Evolutionary conservation across 2,113 vertebrate species (phyloP), one percentile per base, ranked within the genome.

Genomic region (Orientallactaga bullata): DNA sequence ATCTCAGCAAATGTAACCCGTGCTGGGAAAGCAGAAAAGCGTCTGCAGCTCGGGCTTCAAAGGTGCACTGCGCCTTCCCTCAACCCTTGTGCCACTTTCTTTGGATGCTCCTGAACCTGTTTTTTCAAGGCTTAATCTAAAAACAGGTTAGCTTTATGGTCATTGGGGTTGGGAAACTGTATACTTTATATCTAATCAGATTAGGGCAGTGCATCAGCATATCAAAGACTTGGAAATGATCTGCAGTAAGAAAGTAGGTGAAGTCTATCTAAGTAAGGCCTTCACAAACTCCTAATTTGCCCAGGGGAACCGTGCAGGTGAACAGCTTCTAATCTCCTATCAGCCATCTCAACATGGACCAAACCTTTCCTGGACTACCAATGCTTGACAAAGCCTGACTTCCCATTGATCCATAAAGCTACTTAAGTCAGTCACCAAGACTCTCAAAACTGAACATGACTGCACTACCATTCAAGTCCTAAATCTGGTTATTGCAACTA

Each of bases 201-300:
- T 82, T 85, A 90, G 66, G 21, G 8, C 88, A 85, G 28, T 58
- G 5, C 0, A 95, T 95, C 83, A 95, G 69, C 89, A 93, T 71
- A 91, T 74, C 26, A 88, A 93, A 95, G 60, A 73, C 37, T 88
- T 93, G 5, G 77, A 96, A 93, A 85, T 12, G 55, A 80, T 32
- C 66, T 60, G 16, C 89, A 39, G 63, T 85, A 91, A 90, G 88
- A 68, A 90, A 93, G n/a, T n/a, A n/a, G n/a, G n/a, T n/a, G n/a
- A n/a, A n/a, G n/a, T n/a, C n/a, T n/a, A n/a, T n/a, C 68, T 35
- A 82, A 18, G 6, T 23, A 20, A 17, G 30, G n/a, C 63, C 26
- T 91, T 87, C 42, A 92, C 35, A 86, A 91, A 95, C 77, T 94
- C 51, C 77, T 77, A 85, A 66, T 7, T 58, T 9, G 2, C 1